phyloP scores from a whole-genome alignment of 2,888 invertebrate species.

The Lypha dubia region DNA sequence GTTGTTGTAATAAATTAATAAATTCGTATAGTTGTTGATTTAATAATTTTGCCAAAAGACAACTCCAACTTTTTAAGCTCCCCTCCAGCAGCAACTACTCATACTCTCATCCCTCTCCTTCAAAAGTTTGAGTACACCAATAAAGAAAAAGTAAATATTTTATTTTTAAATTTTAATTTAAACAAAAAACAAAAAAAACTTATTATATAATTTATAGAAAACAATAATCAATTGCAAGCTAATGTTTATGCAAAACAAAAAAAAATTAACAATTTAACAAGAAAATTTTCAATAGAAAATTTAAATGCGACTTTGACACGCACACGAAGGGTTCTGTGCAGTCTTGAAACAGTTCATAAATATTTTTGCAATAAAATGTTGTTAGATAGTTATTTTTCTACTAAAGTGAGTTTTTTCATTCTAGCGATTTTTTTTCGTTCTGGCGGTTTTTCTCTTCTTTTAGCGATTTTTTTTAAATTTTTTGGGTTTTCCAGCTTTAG shows the following conservation, averaged over 20 bases:
- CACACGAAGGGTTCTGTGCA: no score
- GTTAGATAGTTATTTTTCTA: no score
- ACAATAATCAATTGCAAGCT: background rate
- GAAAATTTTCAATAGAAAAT: background rate
- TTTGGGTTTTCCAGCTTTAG: no score
- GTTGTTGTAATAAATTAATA: constrained; percentile 38
- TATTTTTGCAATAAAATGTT: no score
- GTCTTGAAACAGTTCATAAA: no score
- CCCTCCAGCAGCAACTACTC: background rate
- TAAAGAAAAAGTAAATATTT: constrained; percentile 48
- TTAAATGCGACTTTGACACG: no score
- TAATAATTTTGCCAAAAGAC: constrained; percentile 22
- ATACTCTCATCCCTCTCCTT: no score
- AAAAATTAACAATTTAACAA: background rate
- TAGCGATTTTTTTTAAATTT: no score
- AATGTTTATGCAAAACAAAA: background rate
- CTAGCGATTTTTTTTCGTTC: no score
- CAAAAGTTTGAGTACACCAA: background rate
- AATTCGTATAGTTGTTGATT: constrained; percentile 4
- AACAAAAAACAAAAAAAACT: background rate
- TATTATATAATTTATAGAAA: background rate
- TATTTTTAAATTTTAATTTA: constrained; percentile 23
- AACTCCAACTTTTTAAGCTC: background rate
- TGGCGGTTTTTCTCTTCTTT: no score
- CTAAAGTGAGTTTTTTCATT: no score